Conservation (phyloP, 2,888 invertebrate genomes). For the Trissoscelio sp. region DNA sequence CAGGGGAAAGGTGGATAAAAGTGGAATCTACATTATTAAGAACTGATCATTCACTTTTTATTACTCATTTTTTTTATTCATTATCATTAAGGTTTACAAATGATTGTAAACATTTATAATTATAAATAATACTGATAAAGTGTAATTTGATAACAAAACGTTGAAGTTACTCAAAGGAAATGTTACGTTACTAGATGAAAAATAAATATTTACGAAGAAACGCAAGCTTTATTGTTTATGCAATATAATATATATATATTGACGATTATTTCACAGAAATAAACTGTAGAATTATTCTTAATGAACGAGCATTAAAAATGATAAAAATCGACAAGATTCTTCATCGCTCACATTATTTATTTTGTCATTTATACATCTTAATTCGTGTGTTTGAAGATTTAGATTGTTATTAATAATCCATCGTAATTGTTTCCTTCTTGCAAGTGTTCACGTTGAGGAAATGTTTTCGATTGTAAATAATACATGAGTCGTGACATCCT, state of each 20-base stretch:
- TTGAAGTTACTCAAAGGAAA: constrained; percentile 2
- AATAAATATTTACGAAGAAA: constrained; percentile 16
- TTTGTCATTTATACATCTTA: constrained; percentile 80
- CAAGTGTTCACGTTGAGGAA: constrained; percentile 66
- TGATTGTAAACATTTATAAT: not conserved
- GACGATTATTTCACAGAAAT: constrained; percentile 11
- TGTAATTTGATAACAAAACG: not conserved
- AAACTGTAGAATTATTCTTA: constrained; percentile 1
- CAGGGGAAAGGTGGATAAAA: constrained; percentile 14
- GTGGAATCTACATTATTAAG: constrained; percentile 25
- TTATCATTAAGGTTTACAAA: constrained; percentile 8
- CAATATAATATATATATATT: not conserved
- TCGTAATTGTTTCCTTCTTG: constrained; percentile 71
- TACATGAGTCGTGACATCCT: constrained; percentile 52
- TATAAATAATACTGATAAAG: constrained; percentile 2
- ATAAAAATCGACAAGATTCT: constrained; percentile 16
- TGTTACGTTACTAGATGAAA: not conserved
- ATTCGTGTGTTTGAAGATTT: constrained; percentile 74
- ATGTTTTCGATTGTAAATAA: constrained; percentile 62
- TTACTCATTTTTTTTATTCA: constrained; percentile 12
- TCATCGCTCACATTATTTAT: constrained; percentile 73
- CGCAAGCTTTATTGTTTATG: not conserved
- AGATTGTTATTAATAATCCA: constrained; percentile 71
- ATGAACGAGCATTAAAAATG: constrained; percentile 15
- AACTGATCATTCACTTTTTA: constrained; percentile 12